Conservation (phyloP, 2,797 vertebrate genomes). For the Knipowitschia caucasica region DNA sequence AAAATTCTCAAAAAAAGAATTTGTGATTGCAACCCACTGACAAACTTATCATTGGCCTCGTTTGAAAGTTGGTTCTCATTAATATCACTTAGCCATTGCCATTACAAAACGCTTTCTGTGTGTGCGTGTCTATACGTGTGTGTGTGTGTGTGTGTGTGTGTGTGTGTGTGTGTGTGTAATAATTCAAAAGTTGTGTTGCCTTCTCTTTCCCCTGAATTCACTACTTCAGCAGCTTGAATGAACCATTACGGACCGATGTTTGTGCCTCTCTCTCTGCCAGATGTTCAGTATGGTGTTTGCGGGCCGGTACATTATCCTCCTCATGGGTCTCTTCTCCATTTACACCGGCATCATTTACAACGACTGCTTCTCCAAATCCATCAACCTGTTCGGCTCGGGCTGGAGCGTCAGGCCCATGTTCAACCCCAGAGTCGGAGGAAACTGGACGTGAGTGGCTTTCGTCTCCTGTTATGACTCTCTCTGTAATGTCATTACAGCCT, state of each 20-base stretch:
- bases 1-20: too few relatives aligned
- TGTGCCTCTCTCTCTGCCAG: slow-evolving; percentile 54
- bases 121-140: too few relatives aligned
- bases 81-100: too few relatives aligned
- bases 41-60: too few relatives aligned
- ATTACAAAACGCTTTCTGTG: too few relatives aligned
- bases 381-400: slow-evolving; percentile 91
- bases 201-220: too few relatives aligned
- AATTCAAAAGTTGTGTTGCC: too few relatives aligned
- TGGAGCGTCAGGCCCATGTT: slow-evolving; percentile 97
- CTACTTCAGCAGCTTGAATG: too few relatives aligned
- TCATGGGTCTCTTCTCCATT: slow-evolving; percentile 95
- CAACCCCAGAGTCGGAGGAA: slow-evolving; percentile 51
- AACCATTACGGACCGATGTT: not conserved
- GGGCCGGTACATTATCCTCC: slow-evolving; percentile 93
- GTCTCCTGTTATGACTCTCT: not conserved
- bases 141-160: too few relatives aligned
- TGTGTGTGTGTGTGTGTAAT: too few relatives aligned
- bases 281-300: slow-evolving; percentile 95
- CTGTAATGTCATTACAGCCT: not conserved
- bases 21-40: too few relatives aligned
- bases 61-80: too few relatives aligned
- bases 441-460: slow-evolving; percentile 86
- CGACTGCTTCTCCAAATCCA: slow-evolving; percentile 96
- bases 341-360: slow-evolving; percentile 99